Percentiles rank a stretch among this genome's conserved stretches.
phyloP scores from a whole-genome alignment of 2,797 vertebrate genomes.

The Cynodonichthys magdalenae region DNA sequence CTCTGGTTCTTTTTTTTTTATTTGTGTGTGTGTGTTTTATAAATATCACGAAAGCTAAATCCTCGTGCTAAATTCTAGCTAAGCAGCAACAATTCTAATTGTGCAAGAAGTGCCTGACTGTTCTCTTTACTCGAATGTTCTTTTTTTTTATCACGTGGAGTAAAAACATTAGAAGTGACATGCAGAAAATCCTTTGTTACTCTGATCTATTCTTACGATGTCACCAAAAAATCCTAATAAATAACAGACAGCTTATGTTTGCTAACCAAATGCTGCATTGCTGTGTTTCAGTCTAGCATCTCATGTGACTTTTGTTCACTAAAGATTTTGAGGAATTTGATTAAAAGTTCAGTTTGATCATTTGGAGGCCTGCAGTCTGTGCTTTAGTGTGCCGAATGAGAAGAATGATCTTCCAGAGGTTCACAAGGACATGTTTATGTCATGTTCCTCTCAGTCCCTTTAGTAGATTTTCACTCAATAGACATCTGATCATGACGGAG shows the following conservation, averaged over 20 bases:
- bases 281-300: slow-evolving; percentile 13
- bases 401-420: slow-evolving; percentile 60
- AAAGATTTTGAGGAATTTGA: slow-evolving; percentile 26
- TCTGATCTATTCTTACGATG: too few relatives aligned
- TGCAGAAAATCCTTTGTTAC: too few relatives aligned
- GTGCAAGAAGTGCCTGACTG: slow-evolving; percentile 52
- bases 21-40: slow-evolving; percentile 38
- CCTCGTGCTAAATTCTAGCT: slow-evolving; percentile 57
- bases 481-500: not conserved
- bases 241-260: too few relatives aligned
- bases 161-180: too few relatives aligned
- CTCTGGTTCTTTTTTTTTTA: slow-evolving; percentile 40
- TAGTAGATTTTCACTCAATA: not conserved
- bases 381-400: slow-evolving; percentile 52
- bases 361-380: slow-evolving; percentile 49
- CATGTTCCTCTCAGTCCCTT: not conserved
- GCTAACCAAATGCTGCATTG: too few relatives aligned
- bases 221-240: too few relatives aligned
- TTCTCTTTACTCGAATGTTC: too few relatives aligned
- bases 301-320: slow-evolving; percentile 14
- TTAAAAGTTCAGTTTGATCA: slow-evolving; percentile 22
- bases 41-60: slow-evolving; percentile 61
- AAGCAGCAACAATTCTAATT: slow-evolving; percentile 29
- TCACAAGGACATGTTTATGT: slow-evolving; percentile 70
- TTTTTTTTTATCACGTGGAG: too few relatives aligned